Conservation (phyloP, 2,113 vertebrate genomes). For the Caloenas nicobarica region DNA sequence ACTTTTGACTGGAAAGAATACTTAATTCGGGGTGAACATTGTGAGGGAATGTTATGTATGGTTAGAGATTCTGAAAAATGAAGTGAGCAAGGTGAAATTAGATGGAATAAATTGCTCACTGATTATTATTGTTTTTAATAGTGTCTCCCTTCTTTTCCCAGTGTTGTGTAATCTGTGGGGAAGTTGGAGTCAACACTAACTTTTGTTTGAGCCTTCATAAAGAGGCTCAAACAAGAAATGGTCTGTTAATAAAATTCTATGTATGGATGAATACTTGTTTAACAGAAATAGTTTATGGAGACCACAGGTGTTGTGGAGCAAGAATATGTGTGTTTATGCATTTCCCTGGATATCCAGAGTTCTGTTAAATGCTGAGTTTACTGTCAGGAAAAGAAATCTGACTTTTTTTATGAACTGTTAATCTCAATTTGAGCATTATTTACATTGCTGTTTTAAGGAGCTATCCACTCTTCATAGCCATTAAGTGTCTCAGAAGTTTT, state of each 20-base stretch:
- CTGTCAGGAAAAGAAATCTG: background rate
- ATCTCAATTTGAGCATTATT: background rate
- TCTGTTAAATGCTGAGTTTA: background rate
- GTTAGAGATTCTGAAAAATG: background rate
- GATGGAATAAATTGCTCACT: background rate
- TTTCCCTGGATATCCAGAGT: background rate
- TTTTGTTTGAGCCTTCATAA: too few species aligned
- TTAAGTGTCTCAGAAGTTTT: background rate
- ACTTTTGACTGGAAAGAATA: background rate
- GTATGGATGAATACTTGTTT: background rate
- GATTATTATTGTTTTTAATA: background rate
- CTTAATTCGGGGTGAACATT: background rate
- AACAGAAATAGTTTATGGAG: background rate
- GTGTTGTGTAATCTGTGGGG: background rate
- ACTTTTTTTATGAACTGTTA: background rate
- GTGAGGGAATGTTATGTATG: background rate
- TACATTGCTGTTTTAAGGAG: background rate
- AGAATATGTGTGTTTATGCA: background rate
- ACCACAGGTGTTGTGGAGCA: background rate
- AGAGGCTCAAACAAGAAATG: background rate
- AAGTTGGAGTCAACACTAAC: background rate
- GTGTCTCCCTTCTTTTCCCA: background rate
- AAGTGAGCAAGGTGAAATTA: background rate
- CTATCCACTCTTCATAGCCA: background rate
- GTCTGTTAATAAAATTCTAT: background rate